Evolutionary conservation across 2,113 vertebrate species (phyloP), one percentile per base, ranked within the genome.

Genomic region (Cyrtonyx montezumae): DNA sequence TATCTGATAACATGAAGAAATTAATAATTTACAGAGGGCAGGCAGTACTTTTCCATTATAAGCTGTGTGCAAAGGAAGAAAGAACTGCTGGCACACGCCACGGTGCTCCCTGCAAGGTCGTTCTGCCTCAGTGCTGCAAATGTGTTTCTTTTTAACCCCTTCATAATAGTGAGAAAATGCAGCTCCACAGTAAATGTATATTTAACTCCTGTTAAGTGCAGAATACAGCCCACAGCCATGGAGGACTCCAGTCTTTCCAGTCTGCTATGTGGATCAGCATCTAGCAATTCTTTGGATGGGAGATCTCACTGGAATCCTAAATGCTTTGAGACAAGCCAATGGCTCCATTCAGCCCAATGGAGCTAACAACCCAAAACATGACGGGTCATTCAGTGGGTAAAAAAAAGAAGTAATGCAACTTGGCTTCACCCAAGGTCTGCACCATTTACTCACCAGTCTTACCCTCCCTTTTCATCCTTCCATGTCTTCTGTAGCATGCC

Each of bases 21-120:
- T 98, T 97, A 97, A 98, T 97, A 97, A 98, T 98, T 97, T 96
- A 97, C 95, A 96, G 96, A 96, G 95, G 96, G 93, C 94, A 94
- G 86, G 91, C 95, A 96, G 94, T 94, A 96, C 90, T 96, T 97
- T 96, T 96, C 95, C 95, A 97, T 96, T 97, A 97, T 91, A 89
- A 95, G 81, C 93, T 85, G 78, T 87, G 51, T 79, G 73, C 71
- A 86, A 91, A 91, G 76, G 62, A 94, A 84, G 74, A 91, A 91
- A 86, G 92, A 93, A 82, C 87, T 93, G 88, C 94, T 93, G 96
- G 93, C 83, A 96, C 66, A 92, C 59, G 42, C 68, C 85, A 65
- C 69, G 87, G 59, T 85, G 69, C 78, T 96, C 82, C 79, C 69
- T 22, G 14, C 95, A 97, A 97, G 97, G 96, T 97, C 93, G 1